Evolutionary conservation across 2,113 vertebrate genomes (phyloP), one percentile per base, ranked within the genome.

Genomic region (Leptodactylus fuscus): DNA sequence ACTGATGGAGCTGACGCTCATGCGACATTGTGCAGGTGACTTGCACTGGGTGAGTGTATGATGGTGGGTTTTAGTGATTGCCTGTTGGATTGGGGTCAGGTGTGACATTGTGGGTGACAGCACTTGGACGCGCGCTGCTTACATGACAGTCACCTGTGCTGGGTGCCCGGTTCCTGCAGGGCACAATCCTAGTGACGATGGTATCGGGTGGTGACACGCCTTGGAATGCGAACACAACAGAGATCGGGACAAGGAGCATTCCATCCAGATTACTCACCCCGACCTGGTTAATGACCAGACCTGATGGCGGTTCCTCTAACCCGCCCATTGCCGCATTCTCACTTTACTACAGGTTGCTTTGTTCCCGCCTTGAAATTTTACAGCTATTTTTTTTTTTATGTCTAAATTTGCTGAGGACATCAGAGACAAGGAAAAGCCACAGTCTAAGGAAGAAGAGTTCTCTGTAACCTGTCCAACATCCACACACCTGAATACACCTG

Each of bases 121-220:
- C n/a, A n/a, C 8, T 2, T 62, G n/a, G 27, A 13, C 24, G 11
- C 24, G 12, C 58, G 15, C 2, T 65, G 10, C 1, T 5, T 36
- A 10, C 34, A 67, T 20, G 24, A 34, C 22, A 34, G 18, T 62
- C 75, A 1, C 32, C 36, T n/a, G 36, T 8, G 15, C 69, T 10
- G 53, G 5, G 53, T n/a, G 53, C 4, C 3, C 1, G 15, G 34
- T 2, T 16, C 11, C 18, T 41, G 6, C 67, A 22, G 67, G 67
- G n/a, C n/a, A n/a, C n/a, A n/a, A n/a, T n/a, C n/a, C n/a, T 11
- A 27, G 76, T 41, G 65, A 38, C 74, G 83, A 5, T 86, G 87
- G 87, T 60, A 80, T 91, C 87, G 18, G 88, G 88, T 93, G 93
- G 92, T 89, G 91, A 89, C 92, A 90, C 93, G 90, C 93, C 92